These are phyloP conservation scores for Dryococelus australis DNA, from an alignment of 2,888 invertebrate species.

Conservation along the genomic window DNA sequence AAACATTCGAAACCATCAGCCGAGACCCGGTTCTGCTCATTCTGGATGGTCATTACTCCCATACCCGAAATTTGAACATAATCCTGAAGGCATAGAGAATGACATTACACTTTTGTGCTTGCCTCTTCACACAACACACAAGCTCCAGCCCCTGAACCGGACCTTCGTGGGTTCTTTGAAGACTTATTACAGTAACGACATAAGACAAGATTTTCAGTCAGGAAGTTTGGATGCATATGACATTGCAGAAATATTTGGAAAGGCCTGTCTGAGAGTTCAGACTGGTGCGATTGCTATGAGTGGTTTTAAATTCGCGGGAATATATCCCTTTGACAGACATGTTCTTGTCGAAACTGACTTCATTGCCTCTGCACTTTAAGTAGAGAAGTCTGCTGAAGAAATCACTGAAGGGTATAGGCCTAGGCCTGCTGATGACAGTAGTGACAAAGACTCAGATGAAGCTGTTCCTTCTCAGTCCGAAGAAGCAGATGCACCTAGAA, in stretches of 20 bases:
- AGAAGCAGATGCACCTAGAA: not conserved
- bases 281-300: conserved; percentile 11
- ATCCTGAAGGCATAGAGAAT: not conserved
- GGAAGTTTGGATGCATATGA: not conserved
- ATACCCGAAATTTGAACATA: too few relatives aligned
- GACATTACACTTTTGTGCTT: too few relatives aligned
- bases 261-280: not conserved
- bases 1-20: not conserved
- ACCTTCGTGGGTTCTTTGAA: not conserved
- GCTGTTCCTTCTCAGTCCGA: not conserved
- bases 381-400: not conserved
- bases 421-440: not conserved
- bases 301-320: conserved; percentile 22
- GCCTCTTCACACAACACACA: not conserved
- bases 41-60: too few relatives aligned
- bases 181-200: not conserved
- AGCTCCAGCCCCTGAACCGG: not conserved
- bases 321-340: not conserved
- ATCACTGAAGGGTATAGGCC: not conserved
- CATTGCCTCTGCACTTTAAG: not conserved
- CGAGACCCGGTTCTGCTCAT: too few relatives aligned
- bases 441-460: not conserved
- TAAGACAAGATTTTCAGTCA: not conserved
- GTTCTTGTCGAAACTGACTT: conserved; percentile 12
- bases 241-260: not conserved